Evolutionary conservation across 2,113 vertebrate species (phyloP), one percentile per base, ranked within the genome.

Genomic region (Corapipo altera): DNA sequence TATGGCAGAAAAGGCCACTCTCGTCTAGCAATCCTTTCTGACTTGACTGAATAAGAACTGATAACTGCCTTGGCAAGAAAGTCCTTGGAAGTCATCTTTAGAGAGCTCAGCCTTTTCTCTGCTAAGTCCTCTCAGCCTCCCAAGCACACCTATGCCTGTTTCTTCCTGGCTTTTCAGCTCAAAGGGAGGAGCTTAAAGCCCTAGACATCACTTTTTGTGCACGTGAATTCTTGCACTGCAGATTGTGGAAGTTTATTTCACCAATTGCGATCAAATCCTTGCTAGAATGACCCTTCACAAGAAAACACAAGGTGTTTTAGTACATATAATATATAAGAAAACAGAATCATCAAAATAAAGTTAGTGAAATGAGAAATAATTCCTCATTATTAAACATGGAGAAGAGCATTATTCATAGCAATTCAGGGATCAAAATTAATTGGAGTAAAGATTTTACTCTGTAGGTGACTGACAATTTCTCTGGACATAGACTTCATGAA

Each of bases 61-160:
- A 18, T 44, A 49, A 75, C 78, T 80, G 30, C n/a, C 51, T 51
- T 33, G 51, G 24, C 8, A 54, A 37, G 54, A 55, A 72, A 83
- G 27, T 35, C 20, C 54, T 49, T 39, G 39, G 23, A 33, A 52
- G 20, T 32, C 49, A 88, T 24, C 13, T 24, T 6, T 20, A 49
- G 10, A 58, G 26, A 28, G 16, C 33, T 55, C 69, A 81, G 35
- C 33, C 6, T 11, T 58, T 3, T 24, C 33, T 86, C 52, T 32
- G 21, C 12, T 62, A 48, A 70, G 35, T 5, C 43, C 26, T 49
- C n/a, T 46, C 61, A 39, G 41, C n/a, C 55, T 92, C 37, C 6
- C 35, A 33, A 7, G 35, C 15, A 62, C 9, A 7, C 0, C 0
- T 8, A 6, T 41, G 8, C 2, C 4, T 14, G n/a, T 3, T 62